Base-by-base conservation (phyloP, 2,113 vertebrate genomes). In the Coptodon bakossiorum region DNA sequence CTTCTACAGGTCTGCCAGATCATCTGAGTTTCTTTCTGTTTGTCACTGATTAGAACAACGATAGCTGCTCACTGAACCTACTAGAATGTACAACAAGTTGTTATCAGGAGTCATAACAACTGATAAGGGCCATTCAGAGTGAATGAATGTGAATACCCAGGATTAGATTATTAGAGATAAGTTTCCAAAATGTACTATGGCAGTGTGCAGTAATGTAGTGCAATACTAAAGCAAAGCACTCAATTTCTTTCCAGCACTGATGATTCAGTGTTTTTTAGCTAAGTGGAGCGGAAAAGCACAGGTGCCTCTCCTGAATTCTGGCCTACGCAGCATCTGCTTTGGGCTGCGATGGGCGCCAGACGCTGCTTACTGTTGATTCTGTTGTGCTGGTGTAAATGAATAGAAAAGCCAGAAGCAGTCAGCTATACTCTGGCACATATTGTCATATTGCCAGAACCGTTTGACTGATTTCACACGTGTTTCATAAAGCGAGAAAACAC, bases 381-480 rank as follows among this genome's bases (percentile, higher is more conserved):
- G 31, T 57, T 66, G 83, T 31, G 80, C 53, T 34, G 52, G n/a
- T 57, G 79, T 40, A 31, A 24, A 78, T 68, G 48, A 66, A 82
- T 17, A 84, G 83, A 83, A 63, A 88, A 34, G 38, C 24, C 89
- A 27, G 38, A 61, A 54, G 80, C 87, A 82, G 79, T 80, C 80
- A 22, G 85, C 56, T 82, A 5, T 48, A 59, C 36, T 82, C 22
- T 57, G 52, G 66, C 85, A 52, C 53, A 63, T 78, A 3, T 3
- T 31, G 66, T 71, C 82, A 29, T 36, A 84, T 83, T 31, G 82
- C 76, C 57, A 48, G 54, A 84, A 82, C 78, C 6, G 43, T 83
- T 40, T 31, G 43, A 84, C 63, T 73, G 90, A 91, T 92, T 91
- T 92, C 85, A 84, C 86, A 93, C 73, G 38, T 81, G 90, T 85